phyloP scores from a whole-genome alignment of 92 coral and sea anemone genomes.

The Parazoanthus darwini region DNA sequence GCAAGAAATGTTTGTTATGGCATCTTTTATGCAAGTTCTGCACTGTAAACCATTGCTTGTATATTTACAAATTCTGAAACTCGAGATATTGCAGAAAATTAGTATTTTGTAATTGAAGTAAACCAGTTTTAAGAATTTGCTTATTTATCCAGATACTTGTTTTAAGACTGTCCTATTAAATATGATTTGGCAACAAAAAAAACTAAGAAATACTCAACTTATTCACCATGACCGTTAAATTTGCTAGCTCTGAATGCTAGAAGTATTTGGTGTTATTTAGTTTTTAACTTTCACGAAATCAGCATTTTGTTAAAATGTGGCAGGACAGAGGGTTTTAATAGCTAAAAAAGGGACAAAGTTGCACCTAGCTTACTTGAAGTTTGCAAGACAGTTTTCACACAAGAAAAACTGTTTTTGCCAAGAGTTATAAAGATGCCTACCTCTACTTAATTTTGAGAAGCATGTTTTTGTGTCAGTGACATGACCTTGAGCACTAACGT shows the following conservation, averaged over 20 bases:
- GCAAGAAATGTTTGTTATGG: too few relatives aligned
- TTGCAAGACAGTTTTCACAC: neutral
- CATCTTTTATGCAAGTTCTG: neutral
- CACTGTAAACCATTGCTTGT: neutral
- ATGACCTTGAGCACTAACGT: neutral
- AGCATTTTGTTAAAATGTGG: too few relatives aligned
- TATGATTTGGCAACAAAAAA: neutral
- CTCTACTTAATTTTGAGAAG: constrained; percentile 20
- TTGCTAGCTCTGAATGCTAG: neutral
- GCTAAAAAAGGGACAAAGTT: too few relatives aligned
- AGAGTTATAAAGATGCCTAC: constrained; percentile 32
- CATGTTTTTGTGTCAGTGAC: constrained; percentile 18
- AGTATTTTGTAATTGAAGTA: too few relatives aligned
- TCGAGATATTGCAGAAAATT: neutral
- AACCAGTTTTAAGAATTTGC: neutral
- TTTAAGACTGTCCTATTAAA: too few relatives aligned
- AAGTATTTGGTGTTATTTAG: too few relatives aligned
- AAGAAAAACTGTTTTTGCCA: neutral
- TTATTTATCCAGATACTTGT: neutral
- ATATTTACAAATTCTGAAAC: neutral
- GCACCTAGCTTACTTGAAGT: neutral
- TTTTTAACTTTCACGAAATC: too few relatives aligned
- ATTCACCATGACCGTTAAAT: too few relatives aligned
- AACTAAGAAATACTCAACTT: too few relatives aligned
- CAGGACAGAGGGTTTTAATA: too few relatives aligned